A percentile compares a stretch with the other conserved stretches of the same genome.
Evolutionary conservation across 2,113 vertebrate genomes (phyloP).

Genomic region (Narcine bancroftii): DNA sequence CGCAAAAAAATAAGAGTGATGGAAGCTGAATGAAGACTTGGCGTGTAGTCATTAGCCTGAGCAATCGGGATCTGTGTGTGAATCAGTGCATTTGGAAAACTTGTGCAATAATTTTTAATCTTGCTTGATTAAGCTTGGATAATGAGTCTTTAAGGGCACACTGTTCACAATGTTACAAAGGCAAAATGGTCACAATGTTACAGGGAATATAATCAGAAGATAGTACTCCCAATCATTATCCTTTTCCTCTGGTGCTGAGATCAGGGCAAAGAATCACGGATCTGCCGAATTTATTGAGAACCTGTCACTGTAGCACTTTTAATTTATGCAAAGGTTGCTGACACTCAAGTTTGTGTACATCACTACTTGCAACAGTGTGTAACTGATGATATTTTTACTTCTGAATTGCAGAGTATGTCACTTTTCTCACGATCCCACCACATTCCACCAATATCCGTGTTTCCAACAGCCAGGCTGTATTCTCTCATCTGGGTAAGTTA

Average conservation of each 20-base stretch:
- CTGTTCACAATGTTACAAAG: neutral
- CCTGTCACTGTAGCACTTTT: neutral
- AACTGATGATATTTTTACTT: slow-evolving; percentile 38
- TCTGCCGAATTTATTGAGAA: neutral
- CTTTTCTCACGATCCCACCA: slow-evolving; percentile 69
- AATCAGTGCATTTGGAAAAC: neutral
- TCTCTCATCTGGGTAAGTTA: slow-evolving; percentile 86
- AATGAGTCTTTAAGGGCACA: neutral
- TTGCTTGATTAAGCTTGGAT: neutral
- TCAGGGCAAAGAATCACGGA: neutral
- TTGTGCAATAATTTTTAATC: too few species aligned
- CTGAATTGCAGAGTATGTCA: slow-evolving; percentile 67
- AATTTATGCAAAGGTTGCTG: neutral
- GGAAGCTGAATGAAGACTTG: neutral
- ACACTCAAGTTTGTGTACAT: neutral
- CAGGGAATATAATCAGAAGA: neutral
- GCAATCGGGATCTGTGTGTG: neutral
- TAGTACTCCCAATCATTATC: neutral
- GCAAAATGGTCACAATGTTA: neutral
- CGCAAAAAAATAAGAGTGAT: neutral
- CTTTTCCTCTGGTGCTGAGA: neutral
- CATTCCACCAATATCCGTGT: slow-evolving; percentile 64
- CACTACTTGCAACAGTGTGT: neutral
- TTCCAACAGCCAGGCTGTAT: slow-evolving; percentile 72
- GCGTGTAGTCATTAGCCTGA: neutral